phyloP scores from a whole-genome alignment of 2,797 vertebrate species.

The Schizopygopsis pylzovi region DNA sequence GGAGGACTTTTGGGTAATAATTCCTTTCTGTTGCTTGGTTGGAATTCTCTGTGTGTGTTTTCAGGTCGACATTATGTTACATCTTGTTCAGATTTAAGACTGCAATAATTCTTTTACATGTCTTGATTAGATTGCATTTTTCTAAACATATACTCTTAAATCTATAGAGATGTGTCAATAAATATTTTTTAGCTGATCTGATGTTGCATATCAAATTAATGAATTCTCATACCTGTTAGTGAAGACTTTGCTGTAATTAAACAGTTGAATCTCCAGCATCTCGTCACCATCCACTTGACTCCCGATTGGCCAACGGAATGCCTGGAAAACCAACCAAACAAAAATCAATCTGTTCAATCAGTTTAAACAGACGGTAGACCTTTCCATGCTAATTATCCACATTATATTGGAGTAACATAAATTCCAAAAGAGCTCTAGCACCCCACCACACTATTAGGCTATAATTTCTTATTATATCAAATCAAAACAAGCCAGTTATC shows the following conservation, averaged over 20 bases:
- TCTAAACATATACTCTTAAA: neutral
- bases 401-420: neutral
- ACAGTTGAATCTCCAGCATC: slow-evolving; percentile 92
- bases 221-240: slow-evolving; percentile 87
- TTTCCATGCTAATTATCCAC: neutral
- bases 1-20: too few relatives aligned
- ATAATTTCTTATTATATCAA: neutral
- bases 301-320: slow-evolving; percentile 90
- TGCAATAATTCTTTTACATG: neutral
- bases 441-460: neutral
- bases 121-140: neutral
- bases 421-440: neutral
- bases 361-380: neutral
- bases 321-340: slow-evolving; percentile 67
- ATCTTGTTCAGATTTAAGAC: neutral
- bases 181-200: neutral
- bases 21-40: too few relatives aligned
- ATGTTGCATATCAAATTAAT: neutral
- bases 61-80: too few relatives aligned
- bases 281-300: slow-evolving; percentile 88
- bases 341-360: slow-evolving; percentile 18
- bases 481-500: neutral
- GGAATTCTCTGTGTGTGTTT: too few relatives aligned
- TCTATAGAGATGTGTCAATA: neutral
- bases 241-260: slow-evolving; percentile 97